Conservation (phyloP, 2,888 invertebrate species). For the Brachyptera putata region DNA sequence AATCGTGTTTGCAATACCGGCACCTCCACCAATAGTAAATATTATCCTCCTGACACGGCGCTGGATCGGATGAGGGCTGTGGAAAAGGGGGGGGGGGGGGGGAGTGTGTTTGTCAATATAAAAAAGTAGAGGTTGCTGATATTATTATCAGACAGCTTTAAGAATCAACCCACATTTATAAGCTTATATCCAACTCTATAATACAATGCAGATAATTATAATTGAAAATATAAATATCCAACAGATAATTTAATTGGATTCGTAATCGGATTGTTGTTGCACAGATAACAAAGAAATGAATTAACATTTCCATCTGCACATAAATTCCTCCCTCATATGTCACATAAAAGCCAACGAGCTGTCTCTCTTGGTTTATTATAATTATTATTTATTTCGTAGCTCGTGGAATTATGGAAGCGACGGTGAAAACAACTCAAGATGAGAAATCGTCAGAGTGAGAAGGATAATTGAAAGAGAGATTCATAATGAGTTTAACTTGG, state of each 20-base stretch:
- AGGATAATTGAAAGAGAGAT: background rate
- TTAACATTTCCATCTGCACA: slow-evolving; percentile 17
- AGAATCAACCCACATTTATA: background rate
- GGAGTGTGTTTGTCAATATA: too few species aligned
- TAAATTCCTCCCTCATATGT: too few species aligned
- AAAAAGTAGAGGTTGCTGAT: slow-evolving; percentile 2
- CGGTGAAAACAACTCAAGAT: background rate
- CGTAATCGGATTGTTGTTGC: slow-evolving; percentile 11
- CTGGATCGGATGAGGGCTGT: too few species aligned
- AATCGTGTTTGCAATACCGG: background rate
- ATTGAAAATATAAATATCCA: slow-evolving; percentile 12
- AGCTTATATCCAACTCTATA: background rate
- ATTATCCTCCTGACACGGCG: too few species aligned
- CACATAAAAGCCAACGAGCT: too few species aligned
- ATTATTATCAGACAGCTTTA: background rate
- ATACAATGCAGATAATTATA: slow-evolving; percentile 5
- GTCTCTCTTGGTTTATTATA: too few species aligned
- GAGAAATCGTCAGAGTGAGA: background rate
- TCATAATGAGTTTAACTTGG: slow-evolving; percentile 14
- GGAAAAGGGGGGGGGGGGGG: too few species aligned
- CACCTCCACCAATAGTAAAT: background rate
- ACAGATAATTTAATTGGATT: slow-evolving; percentile 16
- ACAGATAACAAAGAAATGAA: slow-evolving; percentile 8
- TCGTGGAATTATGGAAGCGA: background rate
- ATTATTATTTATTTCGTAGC: background rate